These are phyloP conservation scores for Montipora foliosa DNA, from an alignment of 64 coral and sea anemone species.

Conservation along the genomic window DNA sequence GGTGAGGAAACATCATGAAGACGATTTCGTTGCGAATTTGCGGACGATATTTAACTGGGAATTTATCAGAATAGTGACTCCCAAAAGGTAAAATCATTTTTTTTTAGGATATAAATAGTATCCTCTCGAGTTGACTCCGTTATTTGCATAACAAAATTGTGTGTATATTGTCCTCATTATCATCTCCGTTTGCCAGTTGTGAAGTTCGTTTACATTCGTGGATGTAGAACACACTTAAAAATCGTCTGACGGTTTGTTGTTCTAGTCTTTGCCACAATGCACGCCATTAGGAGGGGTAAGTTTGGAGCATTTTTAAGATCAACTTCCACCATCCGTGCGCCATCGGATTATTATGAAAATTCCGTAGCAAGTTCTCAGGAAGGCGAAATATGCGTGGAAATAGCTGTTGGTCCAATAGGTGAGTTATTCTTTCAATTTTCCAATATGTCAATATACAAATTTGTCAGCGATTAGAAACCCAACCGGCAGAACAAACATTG, in stretches of 20 bases:
- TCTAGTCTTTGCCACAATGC: not conserved
- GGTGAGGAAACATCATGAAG: not conserved
- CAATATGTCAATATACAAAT: not conserved
- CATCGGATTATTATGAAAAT: not conserved
- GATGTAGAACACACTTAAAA: not conserved
- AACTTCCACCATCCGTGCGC: not conserved
- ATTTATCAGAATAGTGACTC: not conserved
- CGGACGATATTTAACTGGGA: not conserved
- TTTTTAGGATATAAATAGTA: not conserved
- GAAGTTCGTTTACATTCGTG: not conserved
- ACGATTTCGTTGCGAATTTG: not conserved
- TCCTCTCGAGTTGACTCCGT: not conserved
- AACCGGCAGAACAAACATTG: not conserved
- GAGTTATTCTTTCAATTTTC: not conserved
- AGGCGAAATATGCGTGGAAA: conserved; percentile 3
- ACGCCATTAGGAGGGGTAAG: conserved; percentile 14
- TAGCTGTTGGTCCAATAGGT: conserved; percentile 34
- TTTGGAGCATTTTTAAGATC: conserved; percentile 1
- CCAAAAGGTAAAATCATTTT: not conserved
- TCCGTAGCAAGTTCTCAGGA: conserved; percentile 15
- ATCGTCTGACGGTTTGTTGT: not conserved
- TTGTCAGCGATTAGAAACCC: not conserved
- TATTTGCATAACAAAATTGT: not conserved
- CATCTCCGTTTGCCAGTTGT: not conserved
- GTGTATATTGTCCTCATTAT: not conserved